Conservation (phyloP, 1,140 invertebrate species). For the Helicoverpa zea region DNA sequence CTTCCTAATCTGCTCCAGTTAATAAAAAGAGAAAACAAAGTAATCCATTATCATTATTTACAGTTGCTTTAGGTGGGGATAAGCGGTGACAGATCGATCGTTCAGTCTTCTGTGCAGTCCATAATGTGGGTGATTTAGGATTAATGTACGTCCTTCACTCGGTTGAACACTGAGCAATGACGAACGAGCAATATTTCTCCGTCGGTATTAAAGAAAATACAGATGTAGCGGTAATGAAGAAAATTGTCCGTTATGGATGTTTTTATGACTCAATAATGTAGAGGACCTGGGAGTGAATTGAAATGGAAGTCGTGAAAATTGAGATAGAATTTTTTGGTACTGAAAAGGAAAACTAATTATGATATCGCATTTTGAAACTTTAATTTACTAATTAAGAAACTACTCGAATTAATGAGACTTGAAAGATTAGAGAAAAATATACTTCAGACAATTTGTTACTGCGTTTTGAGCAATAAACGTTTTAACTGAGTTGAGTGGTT, state of each 20-base stretch:
- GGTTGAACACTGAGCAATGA: conserved; percentile 35
- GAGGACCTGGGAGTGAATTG: conserved; percentile 26
- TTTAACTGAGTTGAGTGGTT: too few relatives aligned
- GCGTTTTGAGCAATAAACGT: too few relatives aligned
- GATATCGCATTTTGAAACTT: background rate
- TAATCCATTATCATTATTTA: conserved; percentile 78
- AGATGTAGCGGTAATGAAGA: conserved; percentile 34
- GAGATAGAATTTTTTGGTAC: background rate
- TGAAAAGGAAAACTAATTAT: background rate
- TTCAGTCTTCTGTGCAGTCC: conserved; percentile 18
- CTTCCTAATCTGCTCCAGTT: conserved; percentile 65
- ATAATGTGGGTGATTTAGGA: conserved; percentile 45
- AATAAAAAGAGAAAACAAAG: conserved; percentile 70
- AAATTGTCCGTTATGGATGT: conserved; percentile 38
- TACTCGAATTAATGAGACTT: too few relatives aligned
- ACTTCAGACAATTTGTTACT: too few relatives aligned
- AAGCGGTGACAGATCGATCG: conserved; percentile 59
- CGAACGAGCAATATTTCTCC: conserved; percentile 4
- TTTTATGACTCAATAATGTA: conserved; percentile 35
- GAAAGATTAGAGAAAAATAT: too few relatives aligned
- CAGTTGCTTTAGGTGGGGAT: conserved; percentile 61
- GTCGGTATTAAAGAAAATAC: conserved; percentile 38
- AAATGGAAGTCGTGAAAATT: conserved; percentile 18
- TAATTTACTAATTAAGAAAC: background rate
- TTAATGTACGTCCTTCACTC: conserved; percentile 39